These are phyloP conservation scores for Cecidostiba fungosa DNA, from an alignment of 2,888 invertebrate genomes.

Conservation along the genomic window DNA sequence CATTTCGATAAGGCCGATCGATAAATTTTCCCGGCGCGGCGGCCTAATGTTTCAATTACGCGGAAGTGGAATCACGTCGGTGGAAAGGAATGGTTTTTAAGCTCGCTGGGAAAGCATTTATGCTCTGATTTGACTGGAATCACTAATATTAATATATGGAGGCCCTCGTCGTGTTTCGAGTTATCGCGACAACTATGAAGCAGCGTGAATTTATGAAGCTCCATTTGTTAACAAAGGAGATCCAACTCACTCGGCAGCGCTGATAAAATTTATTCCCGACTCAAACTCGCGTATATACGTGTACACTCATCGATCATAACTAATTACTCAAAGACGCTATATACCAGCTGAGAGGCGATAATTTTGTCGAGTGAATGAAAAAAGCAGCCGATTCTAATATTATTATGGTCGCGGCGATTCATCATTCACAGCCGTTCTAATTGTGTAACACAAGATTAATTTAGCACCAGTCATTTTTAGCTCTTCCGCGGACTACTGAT, in stretches of 20 bases:
- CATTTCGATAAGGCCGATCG: conserved; percentile 58
- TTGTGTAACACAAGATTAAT: background rate
- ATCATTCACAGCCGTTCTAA: background rate
- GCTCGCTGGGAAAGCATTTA: background rate
- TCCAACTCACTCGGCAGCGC: background rate
- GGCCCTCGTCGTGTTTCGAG: background rate
- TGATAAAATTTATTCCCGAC: background rate
- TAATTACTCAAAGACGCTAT: background rate
- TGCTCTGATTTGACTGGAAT: conserved; percentile 29
- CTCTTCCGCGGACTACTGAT: background rate
- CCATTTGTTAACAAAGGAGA: conserved; percentile 29
- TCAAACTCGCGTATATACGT: background rate
- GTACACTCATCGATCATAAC: background rate
- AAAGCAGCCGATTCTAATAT: background rate
- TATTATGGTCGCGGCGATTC: too few species aligned
- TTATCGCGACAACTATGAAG: background rate
- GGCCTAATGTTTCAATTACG: conserved; percentile 57
- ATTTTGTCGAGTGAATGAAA: background rate
- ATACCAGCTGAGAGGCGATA: background rate
- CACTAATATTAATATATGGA: too few species aligned
- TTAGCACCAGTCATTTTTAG: background rate
- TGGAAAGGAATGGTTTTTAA: conserved; percentile 36
- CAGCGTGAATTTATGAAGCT: conserved; percentile 25
- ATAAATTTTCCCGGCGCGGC: conserved; percentile 45
- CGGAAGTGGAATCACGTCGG: conserved; percentile 48